These are phyloP conservation scores for Bathybates hornii DNA, from an alignment of 2,113 vertebrate species.

Conservation along the genomic window DNA sequence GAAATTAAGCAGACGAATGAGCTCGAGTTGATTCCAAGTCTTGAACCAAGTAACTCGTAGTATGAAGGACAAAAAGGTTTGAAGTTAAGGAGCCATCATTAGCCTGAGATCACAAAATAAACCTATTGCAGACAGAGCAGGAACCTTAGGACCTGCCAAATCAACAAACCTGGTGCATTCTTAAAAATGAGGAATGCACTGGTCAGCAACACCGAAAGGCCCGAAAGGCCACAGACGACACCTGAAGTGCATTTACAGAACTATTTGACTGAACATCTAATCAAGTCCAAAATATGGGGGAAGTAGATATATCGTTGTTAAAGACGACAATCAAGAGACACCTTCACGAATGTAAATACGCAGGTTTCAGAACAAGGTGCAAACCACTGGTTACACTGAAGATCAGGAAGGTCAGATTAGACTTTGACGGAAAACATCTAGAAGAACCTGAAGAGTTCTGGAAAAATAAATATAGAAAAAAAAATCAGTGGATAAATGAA, in stretches of 20 bases:
- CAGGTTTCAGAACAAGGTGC: not conserved
- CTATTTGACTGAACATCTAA: not conserved
- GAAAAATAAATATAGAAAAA: not conserved
- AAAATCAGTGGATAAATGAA: not conserved
- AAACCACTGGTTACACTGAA: not conserved
- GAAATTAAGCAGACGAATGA: not conserved
- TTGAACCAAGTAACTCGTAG: not conserved
- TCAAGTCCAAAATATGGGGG: not conserved
- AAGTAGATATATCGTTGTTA: accelerated
- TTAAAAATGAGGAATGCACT: not conserved
- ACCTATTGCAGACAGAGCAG: accelerated
- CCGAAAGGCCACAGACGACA: accelerated
- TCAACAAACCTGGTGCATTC: not conserved
- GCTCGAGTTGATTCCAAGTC: not conserved
- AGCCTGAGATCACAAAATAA: not conserved
- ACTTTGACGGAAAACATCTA: not conserved
- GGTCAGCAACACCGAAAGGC: not conserved
- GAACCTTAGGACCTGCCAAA: not conserved
- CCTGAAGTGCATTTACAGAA: not conserved
- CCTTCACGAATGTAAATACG: not conserved
- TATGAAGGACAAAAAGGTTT: not conserved
- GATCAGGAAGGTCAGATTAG: not conserved
- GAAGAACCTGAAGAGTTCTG: not conserved
- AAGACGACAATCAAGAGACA: not conserved
- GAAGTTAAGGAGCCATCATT: not conserved